phyloP scores from a whole-genome alignment of 2,113 vertebrate species.

The Microcebus lehilahytsara region DNA sequence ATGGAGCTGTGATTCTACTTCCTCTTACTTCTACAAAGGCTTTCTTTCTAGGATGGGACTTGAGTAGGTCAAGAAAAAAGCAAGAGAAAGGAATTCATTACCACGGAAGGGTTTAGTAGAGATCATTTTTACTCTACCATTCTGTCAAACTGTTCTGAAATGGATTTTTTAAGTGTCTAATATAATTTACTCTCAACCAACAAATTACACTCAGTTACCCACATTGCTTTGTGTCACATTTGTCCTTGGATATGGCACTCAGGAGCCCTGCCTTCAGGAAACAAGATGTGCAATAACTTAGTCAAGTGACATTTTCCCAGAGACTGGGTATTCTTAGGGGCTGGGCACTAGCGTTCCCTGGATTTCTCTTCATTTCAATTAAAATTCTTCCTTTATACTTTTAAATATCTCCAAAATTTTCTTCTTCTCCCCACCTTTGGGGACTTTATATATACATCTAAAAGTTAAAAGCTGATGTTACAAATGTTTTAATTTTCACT shows the following conservation, averaged over 20 bases:
- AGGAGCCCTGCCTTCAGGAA: neutral
- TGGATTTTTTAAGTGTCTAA: neutral
- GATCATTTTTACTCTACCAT: neutral
- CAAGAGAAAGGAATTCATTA: neutral
- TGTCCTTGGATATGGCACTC: neutral
- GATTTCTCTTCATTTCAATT: neutral
- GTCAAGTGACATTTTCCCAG: neutral
- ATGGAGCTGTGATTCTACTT: accelerated
- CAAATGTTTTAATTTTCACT: neutral
- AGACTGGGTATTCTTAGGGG: neutral
- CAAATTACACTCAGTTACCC: neutral
- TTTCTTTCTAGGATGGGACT: neutral
- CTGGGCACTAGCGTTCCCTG: neutral
- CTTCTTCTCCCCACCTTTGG: accelerated
- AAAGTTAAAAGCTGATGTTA: neutral
- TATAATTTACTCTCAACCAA: neutral
- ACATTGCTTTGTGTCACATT: neutral
- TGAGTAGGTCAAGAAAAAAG: neutral
- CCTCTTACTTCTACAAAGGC: neutral
- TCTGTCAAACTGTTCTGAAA: neutral
- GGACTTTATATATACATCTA: neutral
- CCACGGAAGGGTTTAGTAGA: accelerated
- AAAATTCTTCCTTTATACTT: neutral
- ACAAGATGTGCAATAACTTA: neutral
- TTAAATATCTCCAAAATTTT: neutral